These are phyloP conservation scores for Drosophila meridionalis DNA, from an alignment of 2,888 invertebrate species.

Conservation along the genomic window DNA sequence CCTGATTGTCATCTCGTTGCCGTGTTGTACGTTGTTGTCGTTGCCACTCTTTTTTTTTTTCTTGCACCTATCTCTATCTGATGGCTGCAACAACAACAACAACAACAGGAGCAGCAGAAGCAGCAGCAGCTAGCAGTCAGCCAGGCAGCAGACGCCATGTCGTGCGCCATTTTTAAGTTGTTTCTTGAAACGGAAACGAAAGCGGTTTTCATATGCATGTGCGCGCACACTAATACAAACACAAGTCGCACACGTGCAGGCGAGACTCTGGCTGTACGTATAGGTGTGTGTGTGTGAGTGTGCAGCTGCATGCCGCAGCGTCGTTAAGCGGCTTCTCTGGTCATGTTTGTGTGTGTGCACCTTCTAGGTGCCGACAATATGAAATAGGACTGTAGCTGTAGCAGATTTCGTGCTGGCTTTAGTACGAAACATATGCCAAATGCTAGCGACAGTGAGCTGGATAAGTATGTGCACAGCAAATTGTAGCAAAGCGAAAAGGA, in stretches of 20 bases:
- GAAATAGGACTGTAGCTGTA: conserved; percentile 58
- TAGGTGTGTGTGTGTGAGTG: conserved; percentile 24
- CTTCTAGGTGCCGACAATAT: conserved; percentile 72
- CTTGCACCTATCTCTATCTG: conserved; percentile 75
- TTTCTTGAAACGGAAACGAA: conserved; percentile 79
- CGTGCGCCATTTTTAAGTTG: conserved; percentile 78
- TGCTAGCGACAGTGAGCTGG: conserved; percentile 32
- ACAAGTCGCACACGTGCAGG: conserved; percentile 2
- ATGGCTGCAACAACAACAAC: conserved; percentile 45
- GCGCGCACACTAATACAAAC: conserved; percentile 47
- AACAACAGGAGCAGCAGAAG: conserved; percentile 18
- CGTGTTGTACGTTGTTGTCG: conserved; percentile 50
- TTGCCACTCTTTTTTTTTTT: conserved; percentile 70
- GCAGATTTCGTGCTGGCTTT: conserved; percentile 59
- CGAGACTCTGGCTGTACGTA: background rate
- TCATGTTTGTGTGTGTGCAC: conserved; percentile 26
- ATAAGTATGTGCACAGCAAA: conserved; percentile 34
- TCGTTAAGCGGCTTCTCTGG: conserved; percentile 51
- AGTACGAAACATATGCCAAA: conserved; percentile 49
- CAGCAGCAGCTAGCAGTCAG: conserved; percentile 23
- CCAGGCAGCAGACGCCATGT: conserved; percentile 56
- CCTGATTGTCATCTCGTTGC: conserved; percentile 71
- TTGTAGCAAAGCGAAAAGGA: background rate
- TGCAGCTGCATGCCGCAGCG: conserved; percentile 37
- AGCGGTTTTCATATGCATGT: conserved; percentile 81